Conservation (phyloP, 2,797 vertebrate species). For the Agapornis canus region DNA sequence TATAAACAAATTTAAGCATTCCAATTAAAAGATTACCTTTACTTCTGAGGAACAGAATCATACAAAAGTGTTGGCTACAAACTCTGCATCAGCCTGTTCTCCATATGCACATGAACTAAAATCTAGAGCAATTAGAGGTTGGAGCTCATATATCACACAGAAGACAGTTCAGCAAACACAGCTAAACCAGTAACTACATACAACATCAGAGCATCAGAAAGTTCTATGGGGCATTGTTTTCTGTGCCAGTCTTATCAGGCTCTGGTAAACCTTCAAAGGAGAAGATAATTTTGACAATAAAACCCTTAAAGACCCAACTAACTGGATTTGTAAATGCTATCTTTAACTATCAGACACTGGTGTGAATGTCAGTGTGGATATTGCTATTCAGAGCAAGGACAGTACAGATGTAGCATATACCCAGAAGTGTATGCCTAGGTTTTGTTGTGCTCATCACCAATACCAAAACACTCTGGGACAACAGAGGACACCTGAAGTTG, state of each 20-base stretch:
- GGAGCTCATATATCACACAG: not conserved
- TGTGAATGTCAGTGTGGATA: accelerated
- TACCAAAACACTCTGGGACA: not conserved
- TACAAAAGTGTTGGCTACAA: not conserved
- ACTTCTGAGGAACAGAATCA: not conserved
- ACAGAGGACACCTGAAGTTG: not conserved
- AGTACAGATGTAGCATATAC: not conserved
- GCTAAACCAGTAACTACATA: not conserved
- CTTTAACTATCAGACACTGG: not conserved
- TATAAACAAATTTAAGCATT: not conserved
- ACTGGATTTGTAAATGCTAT: not conserved
- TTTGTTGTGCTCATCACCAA: not conserved
- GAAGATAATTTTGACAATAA: not conserved
- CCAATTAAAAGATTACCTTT: not conserved
- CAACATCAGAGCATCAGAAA: not conserved
- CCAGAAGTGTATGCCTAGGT: accelerated
- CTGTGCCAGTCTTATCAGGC: not conserved
- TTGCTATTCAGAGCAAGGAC: not conserved
- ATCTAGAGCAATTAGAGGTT: not conserved
- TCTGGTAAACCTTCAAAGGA: not conserved
- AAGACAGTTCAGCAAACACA: not conserved
- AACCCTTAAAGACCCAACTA: not conserved
- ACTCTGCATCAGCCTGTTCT: not conserved
- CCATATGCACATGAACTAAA: not conserved
- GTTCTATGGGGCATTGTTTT: not conserved